phyloP scores from a whole-genome alignment of 2,888 invertebrate genomes.

The Tenthredo amoena region DNA sequence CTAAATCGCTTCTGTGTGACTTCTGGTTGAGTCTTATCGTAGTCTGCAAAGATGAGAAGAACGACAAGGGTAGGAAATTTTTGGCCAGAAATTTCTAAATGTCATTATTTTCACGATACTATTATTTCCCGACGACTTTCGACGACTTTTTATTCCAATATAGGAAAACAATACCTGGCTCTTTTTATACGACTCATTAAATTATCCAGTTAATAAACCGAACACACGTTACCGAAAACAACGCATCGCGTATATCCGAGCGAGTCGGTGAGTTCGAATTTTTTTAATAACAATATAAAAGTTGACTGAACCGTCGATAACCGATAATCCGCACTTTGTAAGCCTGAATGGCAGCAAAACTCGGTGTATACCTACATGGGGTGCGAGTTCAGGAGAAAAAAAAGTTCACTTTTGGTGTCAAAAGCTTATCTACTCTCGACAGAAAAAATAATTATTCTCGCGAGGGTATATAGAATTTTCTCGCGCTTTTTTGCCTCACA shows the following conservation, averaged over 20 bases:
- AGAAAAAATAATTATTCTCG: not conserved
- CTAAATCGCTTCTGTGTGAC: not conserved
- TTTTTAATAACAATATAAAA: conserved; percentile 22
- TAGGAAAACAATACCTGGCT: no score
- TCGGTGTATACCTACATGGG: not conserved
- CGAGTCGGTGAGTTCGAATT: conserved; percentile 5
- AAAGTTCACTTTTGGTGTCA: not conserved
- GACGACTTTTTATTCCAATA: not conserved
- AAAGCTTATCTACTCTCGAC: conserved; percentile 14
- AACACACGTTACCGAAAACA: not conserved
- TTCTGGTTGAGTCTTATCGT: not conserved
- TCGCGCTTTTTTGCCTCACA: not conserved
- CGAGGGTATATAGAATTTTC: not conserved
- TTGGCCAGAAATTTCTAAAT: not conserved
- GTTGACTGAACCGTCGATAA: conserved; percentile 6
- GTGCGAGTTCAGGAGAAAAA: not conserved
- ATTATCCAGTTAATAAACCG: not conserved
- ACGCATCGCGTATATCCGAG: not conserved
- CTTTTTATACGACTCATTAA: not conserved
- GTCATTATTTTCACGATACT: not conserved
- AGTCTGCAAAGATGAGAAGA: not conserved
- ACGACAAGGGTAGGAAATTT: not conserved
- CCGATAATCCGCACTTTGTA: not conserved
- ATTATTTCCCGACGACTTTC: not conserved
- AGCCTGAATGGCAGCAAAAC: conserved; percentile 1